Evolutionary conservation across 1,140 invertebrate genomes (phyloP).

Genomic region (Zaprionus lachaisei): DNA sequence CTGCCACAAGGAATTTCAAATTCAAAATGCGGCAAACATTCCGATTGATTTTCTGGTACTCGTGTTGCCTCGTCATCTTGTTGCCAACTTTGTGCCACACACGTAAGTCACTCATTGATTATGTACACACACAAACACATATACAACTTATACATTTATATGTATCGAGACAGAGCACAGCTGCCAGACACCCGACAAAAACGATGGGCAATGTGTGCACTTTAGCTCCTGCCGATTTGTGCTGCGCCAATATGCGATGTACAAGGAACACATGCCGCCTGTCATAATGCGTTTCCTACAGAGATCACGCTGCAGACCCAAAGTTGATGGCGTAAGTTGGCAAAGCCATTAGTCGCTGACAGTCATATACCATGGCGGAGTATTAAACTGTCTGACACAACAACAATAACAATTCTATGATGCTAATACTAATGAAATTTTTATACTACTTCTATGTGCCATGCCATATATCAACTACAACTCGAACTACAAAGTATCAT

Average conservation of each 20-base stretch:
- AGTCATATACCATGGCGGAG: background rate
- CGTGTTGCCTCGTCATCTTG: slow-evolving; percentile 57
- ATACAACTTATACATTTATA: background rate
- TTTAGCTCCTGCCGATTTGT: slow-evolving; percentile 69
- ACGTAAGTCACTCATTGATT: slow-evolving; percentile 70
- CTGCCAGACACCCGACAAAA: slow-evolving; percentile 75
- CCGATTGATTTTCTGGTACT: slow-evolving; percentile 66
- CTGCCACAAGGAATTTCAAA: slow-evolving; percentile 52
- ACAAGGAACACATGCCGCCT: slow-evolving; percentile 75
- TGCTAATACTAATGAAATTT: slow-evolving; percentile 70
- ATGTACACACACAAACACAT: slow-evolving; percentile 38
- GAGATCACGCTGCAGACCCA: slow-evolving; percentile 70
- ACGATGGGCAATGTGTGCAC: slow-evolving; percentile 67
- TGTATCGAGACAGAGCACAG: slow-evolving; percentile 42
- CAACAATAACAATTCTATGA: slow-evolving; percentile 40
- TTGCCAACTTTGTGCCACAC: slow-evolving; percentile 66
- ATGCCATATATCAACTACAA: slow-evolving; percentile 39
- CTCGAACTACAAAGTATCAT: slow-evolving; percentile 70
- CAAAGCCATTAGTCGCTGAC: slow-evolving; percentile 53
- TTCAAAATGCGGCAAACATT: slow-evolving; percentile 72
- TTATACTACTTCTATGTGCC: slow-evolving; percentile 15
- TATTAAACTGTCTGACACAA: background rate
- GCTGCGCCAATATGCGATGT: slow-evolving; percentile 72
- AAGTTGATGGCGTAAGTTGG: slow-evolving; percentile 69
- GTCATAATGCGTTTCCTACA: slow-evolving; percentile 74